Evolutionary conservation across 2,113 vertebrate species (phyloP).

Genomic region (Euleptes europaea): DNA sequence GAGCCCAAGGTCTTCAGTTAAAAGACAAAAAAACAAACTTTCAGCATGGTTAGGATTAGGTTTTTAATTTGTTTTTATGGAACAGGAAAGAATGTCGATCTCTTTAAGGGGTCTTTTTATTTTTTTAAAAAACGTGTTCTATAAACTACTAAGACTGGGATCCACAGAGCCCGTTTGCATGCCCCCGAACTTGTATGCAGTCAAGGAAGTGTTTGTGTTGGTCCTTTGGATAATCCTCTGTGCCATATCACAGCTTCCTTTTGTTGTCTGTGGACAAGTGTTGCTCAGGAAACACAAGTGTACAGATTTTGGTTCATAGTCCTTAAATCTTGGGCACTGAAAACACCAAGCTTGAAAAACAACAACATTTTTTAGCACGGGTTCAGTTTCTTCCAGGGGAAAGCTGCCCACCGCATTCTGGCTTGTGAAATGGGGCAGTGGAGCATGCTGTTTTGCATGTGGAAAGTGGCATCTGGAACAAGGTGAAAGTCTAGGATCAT

Average conservation of each 20-base stretch:
- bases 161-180: not conserved
- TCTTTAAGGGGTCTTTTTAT: too few species aligned
- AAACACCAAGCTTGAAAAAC: not conserved
- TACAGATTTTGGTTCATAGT: not conserved
- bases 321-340: not conserved
- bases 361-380: not conserved
- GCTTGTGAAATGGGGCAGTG: conserved; percentile 4
- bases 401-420: not conserved
- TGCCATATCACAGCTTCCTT: not conserved
- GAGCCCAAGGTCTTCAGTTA: too few species aligned
- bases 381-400: not conserved
- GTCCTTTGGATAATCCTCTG: too few species aligned
- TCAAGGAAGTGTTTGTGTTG: not conserved
- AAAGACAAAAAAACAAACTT: too few species aligned
- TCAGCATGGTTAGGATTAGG: too few species aligned
- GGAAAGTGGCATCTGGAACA: conserved; percentile 27
- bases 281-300: not conserved
- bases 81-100: too few species aligned
- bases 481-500: conserved; percentile 7
- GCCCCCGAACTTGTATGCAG: not conserved
- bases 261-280: not conserved
- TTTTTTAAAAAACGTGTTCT: too few species aligned
- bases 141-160: not conserved
- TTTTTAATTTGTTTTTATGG: too few species aligned
- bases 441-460: not conserved